Conservation (phyloP, 2,888 invertebrate genomes). For the Drosophila fungiperda region DNA sequence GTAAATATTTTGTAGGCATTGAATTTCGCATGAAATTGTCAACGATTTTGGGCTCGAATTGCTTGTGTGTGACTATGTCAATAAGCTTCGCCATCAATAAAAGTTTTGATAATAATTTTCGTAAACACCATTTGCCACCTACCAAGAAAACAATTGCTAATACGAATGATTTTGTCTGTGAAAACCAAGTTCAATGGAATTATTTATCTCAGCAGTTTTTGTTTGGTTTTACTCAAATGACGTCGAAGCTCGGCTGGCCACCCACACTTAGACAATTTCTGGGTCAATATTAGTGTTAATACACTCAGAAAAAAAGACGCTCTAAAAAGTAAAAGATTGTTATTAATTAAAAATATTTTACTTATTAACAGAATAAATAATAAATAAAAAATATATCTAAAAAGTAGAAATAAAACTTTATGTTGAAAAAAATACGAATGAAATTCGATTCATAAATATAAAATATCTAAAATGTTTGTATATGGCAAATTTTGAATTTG, state of each 20-base stretch:
- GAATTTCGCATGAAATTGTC: constrained; percentile 65
- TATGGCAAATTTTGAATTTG: neutral
- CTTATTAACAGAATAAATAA: neutral
- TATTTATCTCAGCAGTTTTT: constrained; percentile 38
- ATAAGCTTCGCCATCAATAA: constrained; percentile 30
- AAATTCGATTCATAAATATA: neutral
- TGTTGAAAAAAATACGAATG: neutral
- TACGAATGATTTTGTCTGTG: constrained; percentile 40
- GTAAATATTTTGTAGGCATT: constrained; percentile 57
- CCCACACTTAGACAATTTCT: constrained; percentile 55
- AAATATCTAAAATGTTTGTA: neutral
- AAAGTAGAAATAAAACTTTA: neutral
- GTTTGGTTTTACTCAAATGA: constrained; percentile 9
- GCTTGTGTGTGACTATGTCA: constrained; percentile 1
- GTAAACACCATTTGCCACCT: constrained; percentile 58
- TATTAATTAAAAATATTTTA: too few species aligned
- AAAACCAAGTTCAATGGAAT: constrained; percentile 68
- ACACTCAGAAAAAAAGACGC: neutral
- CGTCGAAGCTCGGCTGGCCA: constrained; percentile 21
- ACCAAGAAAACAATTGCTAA: constrained; percentile 43
- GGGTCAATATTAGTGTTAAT: constrained; percentile 46
- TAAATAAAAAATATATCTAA: neutral
- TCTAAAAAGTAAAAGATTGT: neutral
- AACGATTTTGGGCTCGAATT: constrained; percentile 17
- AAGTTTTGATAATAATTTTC: constrained; percentile 51